Base-by-base conservation (phyloP, 2,888 invertebrate species). In the Notodonta dromedarius region DNA sequence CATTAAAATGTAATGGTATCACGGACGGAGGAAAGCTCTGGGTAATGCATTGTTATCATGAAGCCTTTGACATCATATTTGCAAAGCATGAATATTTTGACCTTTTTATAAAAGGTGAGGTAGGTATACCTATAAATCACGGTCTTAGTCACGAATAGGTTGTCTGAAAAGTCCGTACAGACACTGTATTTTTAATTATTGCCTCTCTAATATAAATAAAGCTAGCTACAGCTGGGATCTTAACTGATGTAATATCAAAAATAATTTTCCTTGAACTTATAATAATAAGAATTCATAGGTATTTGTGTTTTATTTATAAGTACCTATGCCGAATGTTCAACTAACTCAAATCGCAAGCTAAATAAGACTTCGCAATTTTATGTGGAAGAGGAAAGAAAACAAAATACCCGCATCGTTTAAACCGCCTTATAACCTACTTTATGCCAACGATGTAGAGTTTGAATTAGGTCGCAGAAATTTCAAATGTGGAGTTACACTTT, bases 331-430 rank as follows among this genome's bases (percentile, higher is more conserved):
- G 24, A 24, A 24, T 24, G 24, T 24, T 1, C 24, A 24, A 24
- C 24, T 4, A 35, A 35, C 35, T 35, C 6, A 35, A 35, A 35
- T 35, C 35, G 61, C 51, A 65, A 59, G 40, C n/a, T 4, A 14
- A 48, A 48, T 50, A 9, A 11, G 50, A 50, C 69, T 46, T 46
- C 46, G 67, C 72, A 67, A 75, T 73, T 74, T 71, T 68, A 67
- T 75, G 78, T 80, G 74, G 70, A 74, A 70, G 63, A 53, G 66
- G 61, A 79, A 79, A 75, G 68, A 76, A 80, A 79, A 78, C 74
- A 76, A 70, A 69, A 67, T 61, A 52, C 56, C 50, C 44, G 32
- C 63, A 62, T 55, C n/a, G 11, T 39, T 40, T 13, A 14, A 54
- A 56, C 56, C 46, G 57, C 57, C 59, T 54, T 56, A 46, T 24